Evolutionary conservation across 2,113 vertebrate genomes (phyloP).

Genomic region (Phrynosoma platyrhinos): DNA sequence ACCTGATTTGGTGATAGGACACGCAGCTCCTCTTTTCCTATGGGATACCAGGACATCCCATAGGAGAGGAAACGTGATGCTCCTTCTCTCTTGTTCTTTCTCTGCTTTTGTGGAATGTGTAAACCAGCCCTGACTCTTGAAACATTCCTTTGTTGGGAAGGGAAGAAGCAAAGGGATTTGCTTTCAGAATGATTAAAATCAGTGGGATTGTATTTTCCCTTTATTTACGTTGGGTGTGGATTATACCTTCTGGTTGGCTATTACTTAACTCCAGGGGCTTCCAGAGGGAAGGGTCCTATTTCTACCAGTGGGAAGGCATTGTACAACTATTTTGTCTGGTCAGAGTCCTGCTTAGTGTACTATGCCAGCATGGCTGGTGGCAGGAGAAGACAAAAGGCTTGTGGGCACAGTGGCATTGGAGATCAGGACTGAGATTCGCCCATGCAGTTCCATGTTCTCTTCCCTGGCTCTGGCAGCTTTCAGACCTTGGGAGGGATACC

Average conservation of each 20-base stretch:
- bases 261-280: slow-evolving; percentile 8
- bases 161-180: slow-evolving; percentile 7
- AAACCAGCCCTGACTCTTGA: slow-evolving; percentile 25
- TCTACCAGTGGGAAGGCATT: too few species aligned
- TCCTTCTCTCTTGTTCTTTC: too few species aligned
- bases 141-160: slow-evolving; percentile 54
- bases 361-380: too few species aligned
- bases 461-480: not conserved
- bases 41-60: not conserved
- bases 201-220: not conserved
- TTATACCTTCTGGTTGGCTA: not conserved
- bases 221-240: not conserved
- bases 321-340: too few species aligned
- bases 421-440: too few species aligned
- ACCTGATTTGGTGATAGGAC: not conserved
- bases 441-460: too few species aligned
- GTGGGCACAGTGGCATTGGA: too few species aligned
- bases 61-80: not conserved
- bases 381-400: too few species aligned
- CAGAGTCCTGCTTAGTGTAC: too few species aligned
- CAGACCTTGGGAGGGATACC: too few species aligned
- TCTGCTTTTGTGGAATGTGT: not conserved
- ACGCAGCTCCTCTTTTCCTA: not conserved
- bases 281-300: too few species aligned
- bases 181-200: not conserved